Evolutionary conservation across 2,113 vertebrate genomes (phyloP).

Genomic region (Panurus biarmicus): DNA sequence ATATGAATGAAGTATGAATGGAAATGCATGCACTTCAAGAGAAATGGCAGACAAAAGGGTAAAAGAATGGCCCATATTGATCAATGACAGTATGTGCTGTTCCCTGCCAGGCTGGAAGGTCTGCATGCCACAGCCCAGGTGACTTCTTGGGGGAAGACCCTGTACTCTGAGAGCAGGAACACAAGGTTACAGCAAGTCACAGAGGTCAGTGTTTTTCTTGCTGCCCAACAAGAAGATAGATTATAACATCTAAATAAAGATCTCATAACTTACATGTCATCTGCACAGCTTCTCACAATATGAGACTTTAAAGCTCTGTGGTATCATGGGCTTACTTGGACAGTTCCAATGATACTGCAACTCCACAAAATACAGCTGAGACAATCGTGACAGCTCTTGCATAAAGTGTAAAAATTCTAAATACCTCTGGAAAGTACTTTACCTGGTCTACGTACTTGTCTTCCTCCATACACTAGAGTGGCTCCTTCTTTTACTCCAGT

Average conservation of each 20-base stretch:
- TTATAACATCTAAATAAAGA: neutral
- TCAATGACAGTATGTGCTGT: neutral
- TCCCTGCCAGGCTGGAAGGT: neutral
- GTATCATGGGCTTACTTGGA: neutral
- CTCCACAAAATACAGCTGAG: neutral
- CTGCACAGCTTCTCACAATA: neutral
- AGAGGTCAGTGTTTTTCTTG: neutral
- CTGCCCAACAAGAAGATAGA: neutral
- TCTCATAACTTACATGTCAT: neutral
- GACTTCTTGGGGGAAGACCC: neutral
- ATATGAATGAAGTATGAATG: neutral
- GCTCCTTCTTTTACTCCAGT: constrained; percentile 79
- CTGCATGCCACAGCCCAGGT: neutral
- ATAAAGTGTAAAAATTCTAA: neutral
- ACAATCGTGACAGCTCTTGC: neutral
- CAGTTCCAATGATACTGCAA: neutral
- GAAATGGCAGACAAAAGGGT: neutral
- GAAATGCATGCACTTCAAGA: neutral
- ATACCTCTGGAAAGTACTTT: neutral
- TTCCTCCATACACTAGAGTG: constrained; percentile 76
- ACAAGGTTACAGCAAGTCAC: neutral
- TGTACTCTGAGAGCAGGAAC: neutral
- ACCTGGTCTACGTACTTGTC: constrained; percentile 75
- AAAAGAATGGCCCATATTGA: neutral
- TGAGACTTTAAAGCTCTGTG: neutral